Conservation (phyloP, 2,888 invertebrate species). For the Apodemia hepburni region DNA sequence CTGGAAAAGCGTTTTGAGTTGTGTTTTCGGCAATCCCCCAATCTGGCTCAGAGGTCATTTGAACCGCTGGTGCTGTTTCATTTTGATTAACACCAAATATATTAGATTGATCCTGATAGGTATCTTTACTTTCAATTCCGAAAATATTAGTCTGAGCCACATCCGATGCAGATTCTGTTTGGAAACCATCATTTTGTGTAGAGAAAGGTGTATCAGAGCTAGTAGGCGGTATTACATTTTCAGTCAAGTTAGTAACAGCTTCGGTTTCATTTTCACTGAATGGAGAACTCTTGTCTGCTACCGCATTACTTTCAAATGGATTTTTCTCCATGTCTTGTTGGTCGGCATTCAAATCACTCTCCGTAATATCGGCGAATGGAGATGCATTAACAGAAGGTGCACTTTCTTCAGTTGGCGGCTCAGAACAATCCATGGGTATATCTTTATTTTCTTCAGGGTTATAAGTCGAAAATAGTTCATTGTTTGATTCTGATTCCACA, state of each 20-base stretch:
- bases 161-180: slow-evolving; percentile 23
- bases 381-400: slow-evolving; percentile 44
- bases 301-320: slow-evolving; percentile 53
- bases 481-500: slow-evolving; percentile 24
- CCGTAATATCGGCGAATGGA: slow-evolving; percentile 49
- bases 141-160: slow-evolving; percentile 39
- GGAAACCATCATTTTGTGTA: slow-evolving; percentile 33
- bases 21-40: slow-evolving; percentile 51
- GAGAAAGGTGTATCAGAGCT: slow-evolving; percentile 35
- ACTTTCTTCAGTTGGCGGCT: slow-evolving; percentile 41
- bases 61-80: slow-evolving; percentile 32
- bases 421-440: slow-evolving; percentile 62
- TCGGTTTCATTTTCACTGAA: slow-evolving; percentile 37
- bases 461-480: slow-evolving; percentile 22
- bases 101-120: slow-evolving; percentile 32
- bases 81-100: slow-evolving; percentile 31
- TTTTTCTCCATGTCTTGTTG: slow-evolving; percentile 49
- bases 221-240: slow-evolving; percentile 39
- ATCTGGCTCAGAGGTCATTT: slow-evolving; percentile 41
- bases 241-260: slow-evolving; percentile 43
- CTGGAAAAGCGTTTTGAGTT: slow-evolving; percentile 52
- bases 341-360: slow-evolving; percentile 37
- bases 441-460: slow-evolving; percentile 25
- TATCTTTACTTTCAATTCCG: slow-evolving; percentile 30
- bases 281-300: slow-evolving; percentile 32